A percentile compares a stretch with the other conserved stretches of the same genome.
These are phyloP conservation scores for Sycophaga agraensis DNA, from an alignment of 1,140 invertebrate genomes.

Conservation along the genomic window DNA sequence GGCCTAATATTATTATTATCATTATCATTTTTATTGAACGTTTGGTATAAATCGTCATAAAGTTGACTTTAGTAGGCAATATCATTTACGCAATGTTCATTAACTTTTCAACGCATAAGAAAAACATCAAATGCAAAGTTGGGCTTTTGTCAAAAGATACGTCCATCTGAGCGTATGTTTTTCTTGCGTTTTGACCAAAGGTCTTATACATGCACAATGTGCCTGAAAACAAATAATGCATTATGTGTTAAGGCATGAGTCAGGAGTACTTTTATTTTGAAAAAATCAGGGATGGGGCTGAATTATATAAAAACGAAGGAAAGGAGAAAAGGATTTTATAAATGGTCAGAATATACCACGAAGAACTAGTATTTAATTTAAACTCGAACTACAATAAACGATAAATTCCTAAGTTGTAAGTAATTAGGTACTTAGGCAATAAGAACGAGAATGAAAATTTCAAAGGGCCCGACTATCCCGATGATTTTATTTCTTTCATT, in stretches of 20 bases:
- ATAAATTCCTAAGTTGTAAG: conserved; percentile 41
- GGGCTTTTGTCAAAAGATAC: background rate
- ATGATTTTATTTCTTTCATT: conserved; percentile 5
- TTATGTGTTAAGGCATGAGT: conserved; percentile 36
- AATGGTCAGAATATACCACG: conserved; percentile 18
- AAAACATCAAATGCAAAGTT: background rate
- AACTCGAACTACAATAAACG: conserved; percentile 23
- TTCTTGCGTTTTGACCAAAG: background rate
- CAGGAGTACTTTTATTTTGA: conserved; percentile 31
- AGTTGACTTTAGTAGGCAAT: background rate
- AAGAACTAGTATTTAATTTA: conserved; percentile 45
- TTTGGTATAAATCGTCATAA: background rate
- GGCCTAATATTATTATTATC: conserved; percentile 5
- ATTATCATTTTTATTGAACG: too few relatives aligned
- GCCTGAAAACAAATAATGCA: conserved; percentile 44
- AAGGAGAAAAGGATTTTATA: background rate
- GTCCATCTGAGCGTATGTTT: background rate
- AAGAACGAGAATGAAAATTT: conserved; percentile 31
- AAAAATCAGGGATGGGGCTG: background rate
- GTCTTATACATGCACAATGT: conserved; percentile 33
- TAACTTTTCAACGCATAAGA: conserved; percentile 1
- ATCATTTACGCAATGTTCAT: background rate
- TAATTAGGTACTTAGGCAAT: conserved; percentile 41
- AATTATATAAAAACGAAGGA: background rate
- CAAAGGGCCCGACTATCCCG: conserved; percentile 30